Base-by-base conservation (phyloP, 2,113 vertebrate genomes). In the Sakesphorus luctuosus region DNA sequence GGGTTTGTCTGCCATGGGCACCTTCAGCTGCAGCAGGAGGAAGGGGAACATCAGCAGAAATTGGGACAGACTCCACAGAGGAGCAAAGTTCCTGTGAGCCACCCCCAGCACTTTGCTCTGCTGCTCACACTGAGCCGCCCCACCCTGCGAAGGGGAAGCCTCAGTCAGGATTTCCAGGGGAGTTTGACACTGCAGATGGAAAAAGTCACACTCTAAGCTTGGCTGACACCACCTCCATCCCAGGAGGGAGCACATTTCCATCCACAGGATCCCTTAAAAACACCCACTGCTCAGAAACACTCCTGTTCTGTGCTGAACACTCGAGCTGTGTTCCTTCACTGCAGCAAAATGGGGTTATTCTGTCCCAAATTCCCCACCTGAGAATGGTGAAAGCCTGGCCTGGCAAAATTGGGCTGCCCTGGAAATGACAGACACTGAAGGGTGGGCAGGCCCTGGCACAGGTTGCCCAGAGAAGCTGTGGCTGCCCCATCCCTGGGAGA, bases 1-100 rank as follows among this genome's bases (percentile, higher is more conserved):
- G 49, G 99, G 99, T 94, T 99, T 99, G 96, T 99, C 99, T 8
- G 99, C 98, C 98, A 99, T 99, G 87, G 99, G 98, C 86, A 99
- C 99, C 85, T 99, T 99, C 84, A 99, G 97, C 99, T 99, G 97
- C 2, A 83, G 56, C 67, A 88, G 61, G 61, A 86, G 86, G 61
- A 76, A 78, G 90, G 58, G 86, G 90, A 72, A 49, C 15, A 87
- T 94, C 88, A 95, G 71, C 29, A 93, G 56, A 65, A 74, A 49
- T 11, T 61, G 4, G 20, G 59, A 96, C 50, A 73, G 73, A 61
- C 52, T 29, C 63, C 52, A 44, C 6, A 19, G 16, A 40, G 3
- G 11, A 66, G 19, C 0, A 6, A 84, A 20, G 36, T 43, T 44
- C 72, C 74, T 47, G 19, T 3, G 12, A 47, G 88, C 43, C 72